phyloP scores from a whole-genome alignment of 2,113 vertebrate species.

The Tringa solitaria region DNA sequence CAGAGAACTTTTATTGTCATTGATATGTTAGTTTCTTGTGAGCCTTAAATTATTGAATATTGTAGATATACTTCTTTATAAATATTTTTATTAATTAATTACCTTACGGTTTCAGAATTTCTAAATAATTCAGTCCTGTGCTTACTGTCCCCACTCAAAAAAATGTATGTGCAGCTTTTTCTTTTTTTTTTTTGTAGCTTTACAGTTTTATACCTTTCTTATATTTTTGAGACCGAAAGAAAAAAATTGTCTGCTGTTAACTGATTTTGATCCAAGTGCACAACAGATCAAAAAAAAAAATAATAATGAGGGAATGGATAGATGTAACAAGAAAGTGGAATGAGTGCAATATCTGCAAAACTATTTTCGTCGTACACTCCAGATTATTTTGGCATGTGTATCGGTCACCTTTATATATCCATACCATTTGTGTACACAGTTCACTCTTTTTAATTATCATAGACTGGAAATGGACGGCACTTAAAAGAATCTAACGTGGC shows the following conservation, averaged over 20 bases:
- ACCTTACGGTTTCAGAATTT: conserved; percentile 29
- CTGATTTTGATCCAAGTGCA: conserved; percentile 43
- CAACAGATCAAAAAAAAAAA: conserved; percentile 14
- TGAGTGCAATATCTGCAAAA: background rate
- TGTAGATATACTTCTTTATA: conserved; percentile 60
- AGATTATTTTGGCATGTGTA: background rate
- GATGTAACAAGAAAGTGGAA: background rate
- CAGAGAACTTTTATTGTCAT: conserved; percentile 49
- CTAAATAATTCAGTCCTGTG: conserved; percentile 11
- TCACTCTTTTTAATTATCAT: background rate
- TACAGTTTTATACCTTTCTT: background rate
- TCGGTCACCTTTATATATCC: background rate
- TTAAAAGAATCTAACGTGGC: background rate
- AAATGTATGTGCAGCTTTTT: conserved; percentile 30
- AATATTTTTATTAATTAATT: conserved; percentile 41
- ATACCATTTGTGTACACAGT: background rate
- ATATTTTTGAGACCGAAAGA: background rate
- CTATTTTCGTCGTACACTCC: background rate
- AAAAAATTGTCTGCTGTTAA: background rate
- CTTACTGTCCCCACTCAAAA: conserved; percentile 28
- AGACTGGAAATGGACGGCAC: background rate
- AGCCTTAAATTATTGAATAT: conserved; percentile 74
- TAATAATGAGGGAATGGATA: background rate
- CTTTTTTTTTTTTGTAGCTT: background rate
- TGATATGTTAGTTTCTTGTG: conserved; percentile 59